Percentiles rank a stretch among this genome's conserved stretches.
These are phyloP conservation scores for Enteromius thamalakanensis DNA, from an alignment of 2,797 vertebrate genomes.

Conservation along the genomic window DNA sequence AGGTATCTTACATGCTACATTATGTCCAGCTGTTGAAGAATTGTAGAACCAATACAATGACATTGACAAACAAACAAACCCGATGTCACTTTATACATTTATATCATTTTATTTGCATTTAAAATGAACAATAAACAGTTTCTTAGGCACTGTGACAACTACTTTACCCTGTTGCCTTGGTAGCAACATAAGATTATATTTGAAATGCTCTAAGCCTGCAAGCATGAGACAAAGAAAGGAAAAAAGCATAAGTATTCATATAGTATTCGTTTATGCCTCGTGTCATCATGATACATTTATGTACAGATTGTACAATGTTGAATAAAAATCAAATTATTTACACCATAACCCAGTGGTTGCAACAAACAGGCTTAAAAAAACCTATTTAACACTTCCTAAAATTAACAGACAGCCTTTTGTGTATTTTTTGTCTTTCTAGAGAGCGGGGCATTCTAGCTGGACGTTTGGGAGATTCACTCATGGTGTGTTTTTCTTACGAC, in stretches of 20 bases:
- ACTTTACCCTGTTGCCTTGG: slow-evolving; percentile 51
- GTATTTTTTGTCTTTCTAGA: slow-evolving; percentile 82
- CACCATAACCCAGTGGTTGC: background rate
- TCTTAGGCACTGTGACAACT: slow-evolving; percentile 4
- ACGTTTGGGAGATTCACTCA: slow-evolving; percentile 96
- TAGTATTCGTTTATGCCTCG: background rate
- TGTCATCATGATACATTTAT: background rate
- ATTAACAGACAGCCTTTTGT: slow-evolving; percentile 48
- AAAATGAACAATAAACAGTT: background rate
- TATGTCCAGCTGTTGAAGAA: background rate
- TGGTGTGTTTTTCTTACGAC: slow-evolving; percentile 86
- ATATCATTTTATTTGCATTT: background rate
- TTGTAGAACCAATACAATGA: background rate
- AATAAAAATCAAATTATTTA: background rate
- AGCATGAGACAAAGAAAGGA: slow-evolving; percentile 17
- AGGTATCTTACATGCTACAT: background rate
- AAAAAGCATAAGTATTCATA: background rate
- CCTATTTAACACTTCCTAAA: background rate
- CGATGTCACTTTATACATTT: background rate
- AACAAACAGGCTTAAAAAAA: background rate
- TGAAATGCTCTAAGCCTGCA: slow-evolving; percentile 36
- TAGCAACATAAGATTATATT: slow-evolving; percentile 39
- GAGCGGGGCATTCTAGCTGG: slow-evolving; percentile 92
- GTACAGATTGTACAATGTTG: background rate
- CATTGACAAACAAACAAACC: background rate